phyloP scores from a whole-genome alignment of 2,888 invertebrate species.

The Synanthedon formicaeformis region DNA sequence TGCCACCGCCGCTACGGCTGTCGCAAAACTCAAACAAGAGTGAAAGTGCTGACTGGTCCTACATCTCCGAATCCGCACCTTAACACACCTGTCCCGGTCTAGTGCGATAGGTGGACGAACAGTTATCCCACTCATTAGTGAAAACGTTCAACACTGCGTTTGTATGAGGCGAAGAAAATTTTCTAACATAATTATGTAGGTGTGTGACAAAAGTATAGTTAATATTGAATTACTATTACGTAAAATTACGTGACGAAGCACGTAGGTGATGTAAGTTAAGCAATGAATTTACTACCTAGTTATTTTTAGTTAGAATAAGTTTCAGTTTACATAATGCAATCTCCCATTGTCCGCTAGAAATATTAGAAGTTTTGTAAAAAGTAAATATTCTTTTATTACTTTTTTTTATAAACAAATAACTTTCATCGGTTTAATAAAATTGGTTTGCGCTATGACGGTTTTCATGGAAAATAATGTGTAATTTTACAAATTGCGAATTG shows the following conservation, averaged over 20 bases:
- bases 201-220: not conserved
- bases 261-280: too few species aligned
- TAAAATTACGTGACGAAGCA: not conserved
- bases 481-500: too few species aligned
- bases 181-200: not conserved
- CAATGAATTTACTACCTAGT: too few species aligned
- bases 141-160: not conserved
- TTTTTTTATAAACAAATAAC: too few species aligned
- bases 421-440: too few species aligned
- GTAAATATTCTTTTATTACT: too few species aligned
- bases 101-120: slow-evolving; percentile 12
- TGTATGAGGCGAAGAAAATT: not conserved
- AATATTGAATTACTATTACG: not conserved
- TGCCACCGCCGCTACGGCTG: slow-evolving; percentile 20
- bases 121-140: slow-evolving; percentile 4
- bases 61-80: slow-evolving; percentile 39
- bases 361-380: too few species aligned
- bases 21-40: slow-evolving; percentile 40
- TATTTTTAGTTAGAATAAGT: too few species aligned
- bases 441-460: too few species aligned
- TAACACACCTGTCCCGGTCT: slow-evolving; percentile 38
- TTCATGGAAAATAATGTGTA: too few species aligned
- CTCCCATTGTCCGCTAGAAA: too few species aligned
- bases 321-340: too few species aligned
- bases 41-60: slow-evolving; percentile 57